Conservation (phyloP, 1,140 invertebrate species). For the Scaptomyza hsui region DNA sequence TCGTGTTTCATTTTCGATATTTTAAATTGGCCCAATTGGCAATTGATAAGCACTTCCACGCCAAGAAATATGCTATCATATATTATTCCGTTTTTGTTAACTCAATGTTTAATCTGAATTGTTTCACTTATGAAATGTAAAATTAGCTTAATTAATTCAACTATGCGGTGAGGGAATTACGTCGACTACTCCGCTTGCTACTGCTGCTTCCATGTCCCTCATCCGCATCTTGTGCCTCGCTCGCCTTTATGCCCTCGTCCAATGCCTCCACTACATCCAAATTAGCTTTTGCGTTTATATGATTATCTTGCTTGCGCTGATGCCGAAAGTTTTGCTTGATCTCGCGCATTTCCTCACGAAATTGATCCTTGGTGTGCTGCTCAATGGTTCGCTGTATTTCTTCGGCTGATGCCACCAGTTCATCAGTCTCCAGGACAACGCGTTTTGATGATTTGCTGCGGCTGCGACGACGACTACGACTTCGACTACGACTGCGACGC, state of each 20-base stretch:
- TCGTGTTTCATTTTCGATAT: neutral
- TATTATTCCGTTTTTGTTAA: neutral
- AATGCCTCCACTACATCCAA: neutral
- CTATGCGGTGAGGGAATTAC: slow-evolving; percentile 58
- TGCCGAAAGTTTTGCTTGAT: slow-evolving; percentile 69
- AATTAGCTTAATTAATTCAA: slow-evolving; percentile 17
- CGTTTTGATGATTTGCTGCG: slow-evolving; percentile 37
- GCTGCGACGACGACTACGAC: slow-evolving; percentile 34
- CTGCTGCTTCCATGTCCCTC: slow-evolving; percentile 26
- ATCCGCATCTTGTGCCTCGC: slow-evolving; percentile 2
- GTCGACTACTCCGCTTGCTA: slow-evolving; percentile 53
- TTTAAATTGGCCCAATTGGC: neutral
- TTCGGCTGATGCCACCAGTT: slow-evolving; percentile 74
- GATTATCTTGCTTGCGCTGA: slow-evolving; percentile 20
- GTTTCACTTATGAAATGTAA: slow-evolving; percentile 7
- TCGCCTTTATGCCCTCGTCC: neutral
- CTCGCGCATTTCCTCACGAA: slow-evolving; percentile 73
- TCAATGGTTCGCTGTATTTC: slow-evolving; percentile 78
- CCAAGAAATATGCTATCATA: neutral
- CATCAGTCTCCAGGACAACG: slow-evolving; percentile 69
- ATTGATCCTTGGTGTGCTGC: slow-evolving; percentile 73
- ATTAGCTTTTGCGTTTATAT: neutral
- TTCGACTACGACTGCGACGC: slow-evolving; percentile 63
- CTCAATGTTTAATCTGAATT: slow-evolving; percentile 17
- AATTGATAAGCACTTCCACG: no score